phyloP scores from a whole-genome alignment of 2,888 invertebrate genomes.

The Mechanitis messenoides region DNA sequence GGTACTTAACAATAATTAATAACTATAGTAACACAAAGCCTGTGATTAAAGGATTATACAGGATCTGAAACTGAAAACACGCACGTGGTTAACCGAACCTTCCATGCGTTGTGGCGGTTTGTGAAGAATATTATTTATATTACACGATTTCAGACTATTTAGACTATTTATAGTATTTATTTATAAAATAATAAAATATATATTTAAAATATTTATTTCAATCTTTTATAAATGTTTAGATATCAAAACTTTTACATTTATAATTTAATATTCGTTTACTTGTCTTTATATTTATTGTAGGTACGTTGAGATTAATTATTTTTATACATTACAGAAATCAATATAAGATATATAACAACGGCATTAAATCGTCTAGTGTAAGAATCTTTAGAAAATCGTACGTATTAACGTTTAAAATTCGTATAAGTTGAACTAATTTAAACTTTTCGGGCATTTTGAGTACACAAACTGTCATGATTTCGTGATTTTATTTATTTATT shows the following conservation, averaged over 20 bases:
- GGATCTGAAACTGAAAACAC: conserved; percentile 24
- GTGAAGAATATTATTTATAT: conserved; percentile 11
- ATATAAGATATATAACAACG: not conserved
- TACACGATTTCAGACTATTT: not conserved
- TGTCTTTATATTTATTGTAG: too few relatives aligned
- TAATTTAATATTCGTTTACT: too few relatives aligned
- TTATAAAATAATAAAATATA: too few relatives aligned
- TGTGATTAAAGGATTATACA: conserved; percentile 27
- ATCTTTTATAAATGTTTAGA: too few relatives aligned
- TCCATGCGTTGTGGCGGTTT: conserved; percentile 20
- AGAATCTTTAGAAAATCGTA: conserved; percentile 13
- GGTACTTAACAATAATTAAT: conserved; percentile 8
- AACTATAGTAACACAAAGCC: conserved; percentile 15
- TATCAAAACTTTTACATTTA: too few relatives aligned
- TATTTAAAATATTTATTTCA: too few relatives aligned
- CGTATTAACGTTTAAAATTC: conserved; percentile 25
- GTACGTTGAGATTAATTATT: too few relatives aligned
- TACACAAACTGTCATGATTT: conserved; percentile 14
- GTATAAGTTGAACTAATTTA: conserved; percentile 17
- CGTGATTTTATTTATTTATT: not conserved
- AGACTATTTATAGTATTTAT: not conserved
- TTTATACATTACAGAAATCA: too few relatives aligned
- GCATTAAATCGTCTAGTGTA: conserved; percentile 11
- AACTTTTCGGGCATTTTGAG: conserved; percentile 21
- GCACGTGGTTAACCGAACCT: conserved; percentile 23